Base-by-base conservation (phyloP, 2,113 vertebrate species). In the Carassius gibelio region DNA sequence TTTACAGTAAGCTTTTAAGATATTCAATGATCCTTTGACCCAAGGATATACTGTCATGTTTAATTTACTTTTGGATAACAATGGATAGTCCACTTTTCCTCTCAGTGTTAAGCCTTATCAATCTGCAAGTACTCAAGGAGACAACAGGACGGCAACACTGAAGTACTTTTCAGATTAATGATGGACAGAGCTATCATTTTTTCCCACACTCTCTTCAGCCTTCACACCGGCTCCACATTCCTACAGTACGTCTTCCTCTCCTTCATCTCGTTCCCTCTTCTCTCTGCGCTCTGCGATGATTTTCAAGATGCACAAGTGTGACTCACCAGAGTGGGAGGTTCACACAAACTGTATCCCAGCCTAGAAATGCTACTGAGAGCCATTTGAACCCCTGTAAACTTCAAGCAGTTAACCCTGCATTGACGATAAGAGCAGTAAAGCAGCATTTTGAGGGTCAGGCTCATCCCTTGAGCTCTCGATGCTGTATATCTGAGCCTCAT, bases 131-230 rank as follows among this genome's bases (percentile, higher is more conserved):
- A 87, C 90, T 42, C 89, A 88, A 86, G 93, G 93, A 94, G 94
- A 95, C 93, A 91, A 92, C 84, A 85, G 94, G 93, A 93, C 92
- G 91, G 93, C 92, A 90, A 93, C 93, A 93, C 90, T 92, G 89
- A 94, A 94, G 94, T 94, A 91, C 88, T 91, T 85, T 85, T 55
- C 87, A 91, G 94, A 95, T 94, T 93, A 94, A 91, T 92, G 91
- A 92, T 87, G 88, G 91, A 92, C 91, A 92, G 45, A 48, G 45
- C 88, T 87, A 83, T 85, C 34, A 59, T 87, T 64, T 89, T 88
- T 93, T 89, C 94, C 93, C 92, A 92, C 93, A 93, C 93, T 90
- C 93, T 91, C 93, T 94, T 89, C 89, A 90, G 89, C 92, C 90
- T 79, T 79, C 85, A 75, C 6, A 45, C 57, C 11, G 50, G n/a